Percentiles rank a stretch among this genome's conserved stretches.
phyloP scores from a whole-genome alignment of 2,113 vertebrate genomes.

The Origma solitaria region DNA sequence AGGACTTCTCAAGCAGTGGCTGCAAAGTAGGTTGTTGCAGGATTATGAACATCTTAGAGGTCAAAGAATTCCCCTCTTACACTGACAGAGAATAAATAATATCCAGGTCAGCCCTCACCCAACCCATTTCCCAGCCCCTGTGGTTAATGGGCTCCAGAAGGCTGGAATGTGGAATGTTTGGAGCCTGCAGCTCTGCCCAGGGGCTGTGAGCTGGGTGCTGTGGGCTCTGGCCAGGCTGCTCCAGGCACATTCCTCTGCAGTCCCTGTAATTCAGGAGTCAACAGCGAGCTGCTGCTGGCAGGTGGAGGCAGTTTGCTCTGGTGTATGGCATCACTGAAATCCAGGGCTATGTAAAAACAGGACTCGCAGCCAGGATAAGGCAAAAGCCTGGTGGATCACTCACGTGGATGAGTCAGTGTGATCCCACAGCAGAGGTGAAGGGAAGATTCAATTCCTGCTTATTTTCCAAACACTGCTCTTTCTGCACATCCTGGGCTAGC shows the following conservation, averaged over 20 bases:
- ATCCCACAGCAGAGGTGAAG: neutral
- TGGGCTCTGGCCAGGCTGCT: neutral
- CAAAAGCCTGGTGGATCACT: neutral
- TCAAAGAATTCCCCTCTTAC: neutral
- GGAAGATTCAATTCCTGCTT: neutral
- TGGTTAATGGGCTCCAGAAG: neutral
- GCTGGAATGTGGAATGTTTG: neutral
- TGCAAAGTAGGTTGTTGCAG: neutral
- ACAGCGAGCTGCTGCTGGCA: neutral
- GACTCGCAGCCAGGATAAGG: neutral
- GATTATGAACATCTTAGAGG: neutral
- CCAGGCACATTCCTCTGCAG: neutral
- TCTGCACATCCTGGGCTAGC: neutral
- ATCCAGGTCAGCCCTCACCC: neutral
- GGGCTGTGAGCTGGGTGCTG: neutral
- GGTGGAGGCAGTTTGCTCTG: neutral
- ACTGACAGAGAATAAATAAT: neutral
- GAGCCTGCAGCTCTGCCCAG: neutral
- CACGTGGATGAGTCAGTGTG: neutral
- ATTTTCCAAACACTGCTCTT: neutral
- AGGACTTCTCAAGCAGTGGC: neutral
- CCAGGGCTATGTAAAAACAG: neutral
- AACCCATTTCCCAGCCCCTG: neutral
- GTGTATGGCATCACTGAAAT: neutral
- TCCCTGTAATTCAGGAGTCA: neutral